These are phyloP conservation scores for Achlya flavicornis DNA, from an alignment of 2,888 invertebrate genomes.

Conservation along the genomic window DNA sequence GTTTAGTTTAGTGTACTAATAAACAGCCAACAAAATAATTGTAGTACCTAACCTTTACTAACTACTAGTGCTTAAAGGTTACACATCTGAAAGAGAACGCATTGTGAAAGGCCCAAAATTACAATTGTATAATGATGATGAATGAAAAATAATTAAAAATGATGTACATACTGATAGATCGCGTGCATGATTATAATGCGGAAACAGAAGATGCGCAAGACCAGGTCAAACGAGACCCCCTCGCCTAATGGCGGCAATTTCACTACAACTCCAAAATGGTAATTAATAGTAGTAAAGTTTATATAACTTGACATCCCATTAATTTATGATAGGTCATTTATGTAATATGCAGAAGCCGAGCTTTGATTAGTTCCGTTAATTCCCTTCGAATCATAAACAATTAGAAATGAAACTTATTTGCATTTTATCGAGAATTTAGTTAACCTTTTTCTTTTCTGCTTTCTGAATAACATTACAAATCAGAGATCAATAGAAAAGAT, in stretches of 20 bases:
- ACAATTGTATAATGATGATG: not conserved
- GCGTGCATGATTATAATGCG: conserved; percentile 1
- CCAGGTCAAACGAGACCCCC: conserved; percentile 6
- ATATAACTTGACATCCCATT: conserved; percentile 3
- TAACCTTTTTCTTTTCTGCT: too few species aligned
- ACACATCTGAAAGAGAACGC: not conserved
- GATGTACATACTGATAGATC: not conserved
- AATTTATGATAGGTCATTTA: not conserved
- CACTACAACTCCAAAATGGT: not conserved
- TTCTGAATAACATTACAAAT: too few species aligned
- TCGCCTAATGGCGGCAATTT: not conserved
- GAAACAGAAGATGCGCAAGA: conserved; percentile 6
- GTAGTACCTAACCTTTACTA: too few species aligned
- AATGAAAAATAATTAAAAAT: not conserved
- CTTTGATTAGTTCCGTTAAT: not conserved
- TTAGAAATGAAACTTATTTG: too few species aligned
- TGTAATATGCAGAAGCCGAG: not conserved
- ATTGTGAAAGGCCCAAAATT: not conserved
- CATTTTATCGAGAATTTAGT: too few species aligned
- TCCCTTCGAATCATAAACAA: too few species aligned
- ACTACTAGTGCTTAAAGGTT: too few species aligned
- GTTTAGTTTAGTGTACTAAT: too few species aligned
- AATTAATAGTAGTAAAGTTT: not conserved
- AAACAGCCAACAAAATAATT: too few species aligned
- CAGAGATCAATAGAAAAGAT: too few species aligned